Conservation (phyloP, 2,113 vertebrate genomes). For the Trichomycterus rosablanca region DNA sequence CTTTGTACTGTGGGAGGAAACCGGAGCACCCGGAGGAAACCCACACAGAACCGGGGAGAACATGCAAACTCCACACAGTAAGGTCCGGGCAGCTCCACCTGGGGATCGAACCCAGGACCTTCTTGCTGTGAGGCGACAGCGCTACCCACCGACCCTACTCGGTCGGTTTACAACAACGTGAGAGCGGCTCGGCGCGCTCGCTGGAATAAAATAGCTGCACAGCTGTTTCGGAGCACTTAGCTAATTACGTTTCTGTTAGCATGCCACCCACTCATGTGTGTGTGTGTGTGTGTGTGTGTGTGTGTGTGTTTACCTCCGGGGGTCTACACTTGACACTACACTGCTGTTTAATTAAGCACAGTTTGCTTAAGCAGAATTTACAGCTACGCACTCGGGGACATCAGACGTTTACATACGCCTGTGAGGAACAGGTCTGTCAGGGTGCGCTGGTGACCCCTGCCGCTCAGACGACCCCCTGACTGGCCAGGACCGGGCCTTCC, state of each 20-base stretch:
- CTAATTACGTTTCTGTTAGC: slow-evolving; percentile 44
- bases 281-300: slow-evolving; percentile 21
- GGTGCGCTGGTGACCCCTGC: no score
- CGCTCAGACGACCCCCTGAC: no score
- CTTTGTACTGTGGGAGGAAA: no score
- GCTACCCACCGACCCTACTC: slow-evolving; percentile 22
- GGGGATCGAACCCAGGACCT: no score
- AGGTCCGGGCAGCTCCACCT: no score
- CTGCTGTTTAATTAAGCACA: slow-evolving; percentile 44
- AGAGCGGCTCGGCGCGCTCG: slow-evolving; percentile 63
- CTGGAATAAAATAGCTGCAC: slow-evolving; percentile 65
- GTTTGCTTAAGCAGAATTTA: slow-evolving; percentile 45
- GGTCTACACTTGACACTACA: slow-evolving; percentile 7
- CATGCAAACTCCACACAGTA: no score
- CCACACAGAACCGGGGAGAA: no score
- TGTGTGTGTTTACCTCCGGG: slow-evolving; percentile 27
- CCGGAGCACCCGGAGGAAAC: no score
- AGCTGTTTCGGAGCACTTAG: slow-evolving; percentile 67
- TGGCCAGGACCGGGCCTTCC: no score
- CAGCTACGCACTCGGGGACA: slow-evolving; percentile 50
- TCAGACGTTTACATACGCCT: no score
- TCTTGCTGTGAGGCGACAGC: no score
- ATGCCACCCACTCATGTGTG: slow-evolving; percentile 37
- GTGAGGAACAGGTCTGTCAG: no score
- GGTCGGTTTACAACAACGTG: slow-evolving; percentile 57